Percentiles rank a stretch among this genome's conserved stretches.
Conservation (phyloP, 2,888 invertebrate species). For the Altica lythri region DNA sequence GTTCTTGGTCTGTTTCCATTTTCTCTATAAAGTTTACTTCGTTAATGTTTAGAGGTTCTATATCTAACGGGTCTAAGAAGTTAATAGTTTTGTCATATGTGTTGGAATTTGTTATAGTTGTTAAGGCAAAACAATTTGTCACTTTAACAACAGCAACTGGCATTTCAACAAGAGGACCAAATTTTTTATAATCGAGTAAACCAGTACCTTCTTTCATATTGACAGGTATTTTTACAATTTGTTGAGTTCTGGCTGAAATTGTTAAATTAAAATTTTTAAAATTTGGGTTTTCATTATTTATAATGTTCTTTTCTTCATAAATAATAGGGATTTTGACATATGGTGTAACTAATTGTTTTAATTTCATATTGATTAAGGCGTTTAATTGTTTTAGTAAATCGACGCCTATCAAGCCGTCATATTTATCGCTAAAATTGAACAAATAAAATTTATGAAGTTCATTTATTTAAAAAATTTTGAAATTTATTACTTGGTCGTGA, state of each 20-base stretch:
- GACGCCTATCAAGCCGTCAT: background rate
- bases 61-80: background rate
- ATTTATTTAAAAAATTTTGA: background rate
- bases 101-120: background rate
- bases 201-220: background rate
- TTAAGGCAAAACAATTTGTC: background rate
- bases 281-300: background rate
- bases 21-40: constrained; percentile 1
- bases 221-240: background rate
- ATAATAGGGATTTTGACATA: background rate
- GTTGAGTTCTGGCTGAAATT: background rate
- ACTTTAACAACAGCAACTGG: constrained; percentile 1
- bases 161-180: background rate
- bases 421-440: background rate
- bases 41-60: background rate
- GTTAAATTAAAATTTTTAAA: background rate
- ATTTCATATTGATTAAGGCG: background rate
- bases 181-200: background rate
- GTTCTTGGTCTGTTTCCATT: background rate
- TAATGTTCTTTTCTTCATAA: background rate
- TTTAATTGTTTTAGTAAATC: background rate
- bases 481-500: background rate
- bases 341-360: background rate
- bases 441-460: background rate
- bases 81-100: background rate